phyloP scores from a whole-genome alignment of 2,113 vertebrate species.

The Rhinolophus ferrumequinum region DNA sequence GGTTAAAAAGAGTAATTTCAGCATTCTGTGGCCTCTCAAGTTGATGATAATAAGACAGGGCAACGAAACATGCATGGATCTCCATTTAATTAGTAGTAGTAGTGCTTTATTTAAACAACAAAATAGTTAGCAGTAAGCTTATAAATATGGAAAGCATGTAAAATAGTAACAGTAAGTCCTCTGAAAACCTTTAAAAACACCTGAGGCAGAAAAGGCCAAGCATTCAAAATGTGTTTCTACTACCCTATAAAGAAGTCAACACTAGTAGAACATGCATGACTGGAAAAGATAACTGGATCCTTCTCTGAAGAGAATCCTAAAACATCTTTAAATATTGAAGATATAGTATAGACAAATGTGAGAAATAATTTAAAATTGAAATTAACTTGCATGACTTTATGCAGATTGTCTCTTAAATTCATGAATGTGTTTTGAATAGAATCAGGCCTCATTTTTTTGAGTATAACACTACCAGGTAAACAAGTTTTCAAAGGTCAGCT shows the following conservation, averaged over 20 bases:
- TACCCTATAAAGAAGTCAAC: neutral
- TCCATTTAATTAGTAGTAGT: constrained; percentile 81
- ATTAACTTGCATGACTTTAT: neutral
- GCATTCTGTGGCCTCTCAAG: constrained; percentile 76
- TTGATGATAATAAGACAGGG: constrained; percentile 80
- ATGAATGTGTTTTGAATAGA: neutral
- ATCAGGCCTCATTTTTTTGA: neutral
- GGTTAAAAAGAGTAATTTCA: constrained; percentile 80
- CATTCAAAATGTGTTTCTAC: neutral
- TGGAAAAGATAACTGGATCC: neutral
- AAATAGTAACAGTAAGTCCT: constrained; percentile 68
- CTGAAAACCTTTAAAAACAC: constrained; percentile 33
- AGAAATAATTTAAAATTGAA: constrained; percentile 4
- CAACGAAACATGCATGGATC: constrained; percentile 76
- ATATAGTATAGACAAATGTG: neutral
- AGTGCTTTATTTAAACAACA: constrained; percentile 84
- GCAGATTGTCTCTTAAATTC: neutral
- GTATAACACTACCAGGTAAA: neutral
- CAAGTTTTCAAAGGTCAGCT: neutral
- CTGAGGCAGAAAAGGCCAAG: neutral
- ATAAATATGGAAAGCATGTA: constrained; percentile 75
- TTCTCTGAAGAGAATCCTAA: neutral
- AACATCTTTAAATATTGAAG: neutral
- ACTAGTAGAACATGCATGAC: constrained; percentile 57
- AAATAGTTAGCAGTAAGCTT: constrained; percentile 81